Evolutionary conservation across 2,797 vertebrate species (phyloP), one percentile per base, ranked within the genome.

Genomic region (Halcyon smyrnensis): DNA sequence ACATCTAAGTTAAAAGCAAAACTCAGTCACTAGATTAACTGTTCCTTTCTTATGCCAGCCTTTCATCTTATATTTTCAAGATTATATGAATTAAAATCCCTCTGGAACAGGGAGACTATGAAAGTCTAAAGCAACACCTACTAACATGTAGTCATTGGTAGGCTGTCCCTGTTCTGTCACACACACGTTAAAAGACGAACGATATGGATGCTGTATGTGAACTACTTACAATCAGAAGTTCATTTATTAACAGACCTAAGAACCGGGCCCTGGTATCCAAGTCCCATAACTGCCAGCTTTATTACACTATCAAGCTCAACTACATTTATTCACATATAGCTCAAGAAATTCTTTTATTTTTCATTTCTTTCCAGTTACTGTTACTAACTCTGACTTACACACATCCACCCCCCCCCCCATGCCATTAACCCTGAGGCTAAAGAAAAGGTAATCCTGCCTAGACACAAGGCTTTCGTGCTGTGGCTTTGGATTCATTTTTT

Each of bases 341-440:
- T 65, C 14, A 57, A 0, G 4, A 65, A 46, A 9, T 56, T 48
- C 9, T 54, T 59, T 37, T 50, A 41, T 5, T 59, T 84, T 36
- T 45, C 8, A 51, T 59, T 69, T 77, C 43, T 68, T 70, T 48
- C 9, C 25, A 56, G 46, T 53, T 77, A n/a, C 39, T 57, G 34
- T 50, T 36, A 77, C 12, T 60, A 71, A 87, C 51, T 63, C 24
- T 45, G 36, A 71, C 28, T 68, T 6, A 14, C 12, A 36, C 36
- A 18, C 2, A 28, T 2, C 9, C 36, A n/a, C 37, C 1, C 0
- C 11, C 15, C 11, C 1, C n/a, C 45, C 50, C 27, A 4, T 32
- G 15, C 48, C 37, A 53, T 84, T 65, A 87, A 78, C 62, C 5
- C 45, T 5, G 20, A 81, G 54, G 50, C 41, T 74, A 70, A 92